Evolutionary conservation across 2,113 vertebrate species (phyloP), one percentile per base, ranked within the genome.

Genomic region (Numida meleagris): DNA sequence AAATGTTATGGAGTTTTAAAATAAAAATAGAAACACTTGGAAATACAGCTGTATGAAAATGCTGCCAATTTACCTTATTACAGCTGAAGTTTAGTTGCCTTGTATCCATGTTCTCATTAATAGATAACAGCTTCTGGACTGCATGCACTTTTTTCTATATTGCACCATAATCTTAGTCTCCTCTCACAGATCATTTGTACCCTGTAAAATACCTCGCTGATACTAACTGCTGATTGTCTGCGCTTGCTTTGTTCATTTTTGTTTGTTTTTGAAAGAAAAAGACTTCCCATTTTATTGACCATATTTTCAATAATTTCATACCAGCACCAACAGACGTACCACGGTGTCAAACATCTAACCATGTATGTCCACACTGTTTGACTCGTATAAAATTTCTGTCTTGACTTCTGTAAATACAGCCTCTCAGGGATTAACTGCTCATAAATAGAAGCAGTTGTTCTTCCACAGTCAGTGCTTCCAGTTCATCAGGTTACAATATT

Each of bases 291-390:
- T 63, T n/a, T 88, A 42, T 13, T 88, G 61, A 77, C 45, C 75
- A 2, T 21, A 90, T 84, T 95, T 93, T 72, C 73, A 86, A 25
- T 68, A 33, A 88, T 75, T 95, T 90, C 10, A 17, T 61, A 88
- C 43, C 51, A 95, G 86, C 43, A 83, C 57, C 72, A 90, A 80
- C 57, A 86, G 31, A 55, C 9, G n/a, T 23, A 70, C 10, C 36
- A 42, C 25, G 59, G 65, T 74, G 63, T 88, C 88, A 94, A 93
- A 88, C 45, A 78, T 36, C 73, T 68, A 71, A 71, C 61, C 45
- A 83, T 67, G 10, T 58, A 67, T 17, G 61, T 86, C 61, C 17
- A 40, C 19, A 36, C 13, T 65, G 31, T 73, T 88, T 88, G 86
- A 83, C 48, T 65, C 61, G 31, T 36, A 78, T 24, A 71, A 86